phyloP scores from a whole-genome alignment of 1,140 invertebrate genomes.

The Macrobrachium nipponense region DNA sequence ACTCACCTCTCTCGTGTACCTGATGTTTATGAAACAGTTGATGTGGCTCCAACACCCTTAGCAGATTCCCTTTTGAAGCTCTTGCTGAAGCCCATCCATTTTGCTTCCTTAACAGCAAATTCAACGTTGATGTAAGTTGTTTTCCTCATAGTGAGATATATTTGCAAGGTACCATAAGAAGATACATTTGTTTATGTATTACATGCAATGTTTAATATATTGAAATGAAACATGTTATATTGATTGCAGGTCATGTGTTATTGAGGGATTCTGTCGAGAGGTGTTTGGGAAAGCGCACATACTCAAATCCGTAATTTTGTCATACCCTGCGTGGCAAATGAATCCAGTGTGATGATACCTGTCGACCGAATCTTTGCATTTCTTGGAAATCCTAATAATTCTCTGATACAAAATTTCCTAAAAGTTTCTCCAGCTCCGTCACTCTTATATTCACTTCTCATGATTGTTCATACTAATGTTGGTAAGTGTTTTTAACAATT shows the following conservation, averaged over 20 bases:
- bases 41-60: constrained; percentile 47
- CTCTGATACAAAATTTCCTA: constrained; percentile 4
- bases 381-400: constrained; percentile 9
- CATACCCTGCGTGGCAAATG: constrained; percentile 36
- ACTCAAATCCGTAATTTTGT: constrained; percentile 47
- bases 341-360: constrained; percentile 19
- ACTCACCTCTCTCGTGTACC: constrained; percentile 43
- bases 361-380: constrained; percentile 43
- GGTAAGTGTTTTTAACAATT: constrained; percentile 4
- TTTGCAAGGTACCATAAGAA: no score
- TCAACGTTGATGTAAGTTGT: constrained; percentile 47
- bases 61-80: constrained; percentile 53
- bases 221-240: background rate
- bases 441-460: constrained; percentile 50
- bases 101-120: constrained; percentile 30
- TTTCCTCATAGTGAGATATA: background rate
- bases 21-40: constrained; percentile 44
- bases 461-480: constrained; percentile 33
- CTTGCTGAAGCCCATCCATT: constrained; percentile 52
- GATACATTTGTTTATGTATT: no score
- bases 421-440: constrained; percentile 33
- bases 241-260: constrained; percentile 31
- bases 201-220: no score
- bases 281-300: constrained; percentile 42
- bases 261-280: constrained; percentile 39